Evolutionary conservation across 1,140 invertebrate genomes (phyloP), one percentile per base, ranked within the genome.

Genomic region (Trichonephila clavata): DNA sequence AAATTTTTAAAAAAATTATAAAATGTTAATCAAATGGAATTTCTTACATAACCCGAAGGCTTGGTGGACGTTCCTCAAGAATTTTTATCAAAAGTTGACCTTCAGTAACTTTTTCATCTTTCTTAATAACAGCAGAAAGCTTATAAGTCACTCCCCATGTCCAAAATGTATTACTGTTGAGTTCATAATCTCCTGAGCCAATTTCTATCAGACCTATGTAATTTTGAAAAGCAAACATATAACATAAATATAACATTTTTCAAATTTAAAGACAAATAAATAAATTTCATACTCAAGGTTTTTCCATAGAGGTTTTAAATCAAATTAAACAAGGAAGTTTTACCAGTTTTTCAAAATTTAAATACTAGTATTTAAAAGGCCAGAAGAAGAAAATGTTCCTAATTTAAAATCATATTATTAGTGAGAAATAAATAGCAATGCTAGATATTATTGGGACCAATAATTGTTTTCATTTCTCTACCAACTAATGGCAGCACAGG

Each of bases 41-140:
- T 57, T 63, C 93, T 90, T 59, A 94, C 93, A 84, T 86, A 14
- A 94, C 63, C 39, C 27, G 24, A 16, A 94, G n/a, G 57, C 87
- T 90, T 84, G 93, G 93, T 18, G 93, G 93, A 0, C 39, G 24
- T n/a, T 60, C 86, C 43, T 90, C 61, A 57, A 90, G 65, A 27
- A 94, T 81, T 94, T 94, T 59, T 21, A 94, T 68, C 13, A 61
- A 39, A 90, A 94, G 60, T 60, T 43, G 50, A 59, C 87, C 24
- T 90, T 90, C 88, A 18, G 61, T 86, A 24, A 86, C n/a, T 90
- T 90, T 94, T 16, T 68, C 39, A 20, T 68, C 87, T 43, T 90
- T 86, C n/a, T 61, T 90, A 63, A 90, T 90, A 8, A 90, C 87
- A 71, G 87, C 87, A 61, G 86, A 65, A n/a, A 94, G 27, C 59